Evolutionary conservation across 2,113 vertebrate genomes (phyloP).

Genomic region (Cyphomyrus discorhynchus): DNA sequence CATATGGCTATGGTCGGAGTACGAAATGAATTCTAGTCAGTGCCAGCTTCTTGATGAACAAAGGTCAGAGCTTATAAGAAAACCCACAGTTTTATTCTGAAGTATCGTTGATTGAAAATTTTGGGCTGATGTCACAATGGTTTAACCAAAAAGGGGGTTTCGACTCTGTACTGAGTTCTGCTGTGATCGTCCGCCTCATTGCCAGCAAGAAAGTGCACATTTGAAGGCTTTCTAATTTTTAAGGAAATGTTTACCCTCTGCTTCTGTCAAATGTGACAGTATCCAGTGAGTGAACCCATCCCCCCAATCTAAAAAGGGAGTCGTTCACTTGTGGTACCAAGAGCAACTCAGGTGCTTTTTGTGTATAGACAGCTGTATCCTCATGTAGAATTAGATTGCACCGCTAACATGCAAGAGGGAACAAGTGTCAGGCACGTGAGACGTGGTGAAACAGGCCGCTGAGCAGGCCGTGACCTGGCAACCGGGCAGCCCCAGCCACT

Average conservation of each 20-base stretch:
- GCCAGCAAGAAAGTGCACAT: background rate
- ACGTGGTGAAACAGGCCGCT: constrained; percentile 61
- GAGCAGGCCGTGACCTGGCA: constrained; percentile 67
- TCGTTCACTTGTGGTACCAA: background rate
- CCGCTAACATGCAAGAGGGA: constrained; percentile 42
- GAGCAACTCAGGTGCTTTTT: background rate
- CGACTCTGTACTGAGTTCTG: background rate
- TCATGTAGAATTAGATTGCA: constrained; percentile 38
- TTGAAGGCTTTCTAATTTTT: background rate
- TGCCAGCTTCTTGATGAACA: constrained; percentile 40
- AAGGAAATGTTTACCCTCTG: background rate
- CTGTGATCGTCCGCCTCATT: background rate
- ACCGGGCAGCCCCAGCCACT: constrained; percentile 63
- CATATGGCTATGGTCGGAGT: constrained; percentile 12
- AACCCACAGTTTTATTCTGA: constrained; percentile 14
- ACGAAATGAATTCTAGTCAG: constrained; percentile 40
- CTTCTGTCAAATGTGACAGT: background rate
- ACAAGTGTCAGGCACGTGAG: constrained; percentile 22
- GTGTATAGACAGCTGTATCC: constrained; percentile 35
- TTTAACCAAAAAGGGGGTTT: background rate
- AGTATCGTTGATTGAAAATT: background rate
- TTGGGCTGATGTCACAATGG: background rate
- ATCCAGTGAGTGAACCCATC: background rate
- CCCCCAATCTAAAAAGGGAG: background rate
- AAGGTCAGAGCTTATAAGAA: constrained; percentile 46